A percentile compares a stretch with the other conserved stretches of the same genome.
Conservation (phyloP, 2,113 vertebrate species). For the Struthio camelus region DNA sequence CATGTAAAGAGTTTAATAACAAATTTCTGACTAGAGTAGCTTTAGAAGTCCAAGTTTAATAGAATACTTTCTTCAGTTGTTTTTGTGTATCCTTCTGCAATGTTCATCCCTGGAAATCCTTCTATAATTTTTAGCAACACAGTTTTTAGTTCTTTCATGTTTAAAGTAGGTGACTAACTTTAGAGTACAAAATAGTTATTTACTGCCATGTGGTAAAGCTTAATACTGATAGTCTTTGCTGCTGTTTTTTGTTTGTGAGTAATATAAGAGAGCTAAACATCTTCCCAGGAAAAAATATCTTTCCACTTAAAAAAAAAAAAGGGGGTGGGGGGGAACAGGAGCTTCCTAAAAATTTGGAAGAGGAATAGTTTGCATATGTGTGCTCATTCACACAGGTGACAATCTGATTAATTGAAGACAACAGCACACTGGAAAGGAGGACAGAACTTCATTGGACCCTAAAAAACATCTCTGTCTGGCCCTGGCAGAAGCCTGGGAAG, state of each 20-base stretch:
- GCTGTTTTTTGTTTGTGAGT: neutral
- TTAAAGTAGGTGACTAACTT: neutral
- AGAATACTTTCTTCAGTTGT: neutral
- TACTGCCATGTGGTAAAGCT: neutral
- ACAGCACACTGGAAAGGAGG: neutral
- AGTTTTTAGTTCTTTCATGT: neutral
- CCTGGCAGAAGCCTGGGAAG: neutral
- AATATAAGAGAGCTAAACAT: neutral
- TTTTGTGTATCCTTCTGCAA: neutral
- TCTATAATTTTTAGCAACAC: accelerated
- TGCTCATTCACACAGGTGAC: neutral
- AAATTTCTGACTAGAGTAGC: neutral
- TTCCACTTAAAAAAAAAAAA: neutral
- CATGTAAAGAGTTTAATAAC: neutral
- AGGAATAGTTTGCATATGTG: neutral
- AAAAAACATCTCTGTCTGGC: accelerated
- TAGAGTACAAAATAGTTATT: neutral
- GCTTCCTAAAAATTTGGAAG: neutral
- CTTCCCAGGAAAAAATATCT: neutral
- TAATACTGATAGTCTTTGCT: neutral
- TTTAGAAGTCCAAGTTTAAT: neutral
- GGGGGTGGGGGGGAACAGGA: no score
- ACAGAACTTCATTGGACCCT: neutral
- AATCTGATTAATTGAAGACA: neutral
- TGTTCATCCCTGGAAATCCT: neutral